Evolutionary conservation across 2,113 vertebrate genomes (phyloP), one percentile per base, ranked within the genome.

Genomic region (Poeciliopsis turrubarensis): DNA sequence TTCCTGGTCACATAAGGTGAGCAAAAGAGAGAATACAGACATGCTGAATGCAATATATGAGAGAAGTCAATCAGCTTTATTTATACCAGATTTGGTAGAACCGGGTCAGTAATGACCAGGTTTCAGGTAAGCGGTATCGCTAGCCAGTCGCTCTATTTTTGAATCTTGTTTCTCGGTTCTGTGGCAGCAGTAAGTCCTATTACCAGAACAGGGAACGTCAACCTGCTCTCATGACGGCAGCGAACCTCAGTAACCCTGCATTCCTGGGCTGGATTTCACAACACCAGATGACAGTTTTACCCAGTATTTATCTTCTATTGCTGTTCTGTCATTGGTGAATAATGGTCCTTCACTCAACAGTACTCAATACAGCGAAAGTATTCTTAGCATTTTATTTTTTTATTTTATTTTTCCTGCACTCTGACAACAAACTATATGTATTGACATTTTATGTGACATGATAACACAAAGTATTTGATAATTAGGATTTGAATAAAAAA

Each of bases 131-230:
- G 17, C 84, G 61, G 60, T 70, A 60, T 47, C 41, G 72, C 62
- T 1, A 2, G 66, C 72, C 54, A 68, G 70, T 2, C 5, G 31
- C 67, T 83, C 89, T 87, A 85, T 89, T 89, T 89, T 77, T 82
- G 72, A 77, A 70, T 39, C 81, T 85, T 69, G 22, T 73, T 68
- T 31, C 74, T 82, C 74, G n/a, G 78, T 15, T 67, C 69, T 76
- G 72, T 81, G 72, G 61, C 84, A 74, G 61, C 86, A 74, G 68
- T 63, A 66, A 54, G 67, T 73, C 77, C 74, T 67, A 82, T 89
- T 89, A 86, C 41, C 1, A 26, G 70, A 75, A 72, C 73, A 62
- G 47, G 8, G 3, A 39, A 72, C 77, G 85, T 86, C 90, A 87
- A 61, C 73, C 71, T 69, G 85, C 80, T 75, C 63, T 70, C 83